Conservation (phyloP, 2,113 vertebrate species). For the Furnarius figulus region DNA sequence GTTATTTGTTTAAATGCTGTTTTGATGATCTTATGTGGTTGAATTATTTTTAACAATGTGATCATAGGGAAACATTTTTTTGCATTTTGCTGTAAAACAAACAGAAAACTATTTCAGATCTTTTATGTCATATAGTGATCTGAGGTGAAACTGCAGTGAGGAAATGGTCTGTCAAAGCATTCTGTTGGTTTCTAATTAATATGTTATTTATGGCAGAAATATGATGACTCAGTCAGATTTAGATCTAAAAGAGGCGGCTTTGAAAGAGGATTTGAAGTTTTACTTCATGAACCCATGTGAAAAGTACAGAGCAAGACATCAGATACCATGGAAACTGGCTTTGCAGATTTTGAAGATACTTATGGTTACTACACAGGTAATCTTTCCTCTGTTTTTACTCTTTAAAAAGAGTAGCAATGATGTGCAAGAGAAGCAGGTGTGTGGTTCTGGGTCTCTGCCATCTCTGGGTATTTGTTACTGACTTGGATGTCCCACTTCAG, state of each 20-base stretch:
- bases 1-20: background rate
- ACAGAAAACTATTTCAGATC: background rate
- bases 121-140: background rate
- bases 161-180: background rate
- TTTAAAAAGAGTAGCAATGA: background rate
- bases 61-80: background rate
- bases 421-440: background rate
- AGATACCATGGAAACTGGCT: conserved; percentile 93
- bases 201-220: conserved; percentile 68
- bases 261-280: conserved; percentile 91
- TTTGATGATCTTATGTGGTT: background rate
- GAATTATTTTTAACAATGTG: background rate
- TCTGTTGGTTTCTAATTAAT: conserved; percentile 4
- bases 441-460: background rate
- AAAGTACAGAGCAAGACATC: conserved; percentile 88
- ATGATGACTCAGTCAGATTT: conserved; percentile 71
- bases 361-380: conserved; percentile 96
- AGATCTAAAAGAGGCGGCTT: conserved; percentile 72
- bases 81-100: background rate
- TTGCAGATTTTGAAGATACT: conserved; percentile 95
- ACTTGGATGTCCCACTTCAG: background rate
- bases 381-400: background rate
- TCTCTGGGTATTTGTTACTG: background rate
- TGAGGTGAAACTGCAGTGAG: background rate
- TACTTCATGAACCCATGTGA: conserved; percentile 99